Base-by-base conservation (phyloP, 2,888 invertebrate genomes). In the Hemaris fuciformis region DNA sequence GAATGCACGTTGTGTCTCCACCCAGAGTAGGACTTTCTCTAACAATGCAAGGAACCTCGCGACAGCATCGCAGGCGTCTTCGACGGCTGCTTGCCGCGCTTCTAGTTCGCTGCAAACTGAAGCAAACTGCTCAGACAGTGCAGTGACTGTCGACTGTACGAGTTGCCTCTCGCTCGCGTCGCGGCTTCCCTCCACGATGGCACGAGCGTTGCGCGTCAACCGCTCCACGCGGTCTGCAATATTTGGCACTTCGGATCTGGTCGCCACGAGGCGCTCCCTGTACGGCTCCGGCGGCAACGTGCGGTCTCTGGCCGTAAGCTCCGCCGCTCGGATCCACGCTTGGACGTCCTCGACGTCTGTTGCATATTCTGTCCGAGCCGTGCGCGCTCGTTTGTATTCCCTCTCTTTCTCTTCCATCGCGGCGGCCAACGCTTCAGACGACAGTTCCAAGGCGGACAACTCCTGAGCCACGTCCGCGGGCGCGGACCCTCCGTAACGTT, bases 41-140 rank as follows among this genome's bases (percentile, higher is more conserved):
- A 98, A 95, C 67, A 98, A 92, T 64, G 96, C 94, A 74, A 97
- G 94, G 94, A 98, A 98, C 64, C 97, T 93, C 69, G 97, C 95
- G 94, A 97, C 98, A 25, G 98, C 97, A 78, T 98, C 98, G 74
- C 98, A 93, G 64, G 96, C 96, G 79, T 98, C 97, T 60, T 96
- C 96, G 41, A 98, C 96, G 80, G 96, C 95, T 74, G 96, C 95
- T 79, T 96, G 96, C 83, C 96, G 95, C 75, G 97, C 96, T 65
- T 98, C 97, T 71, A 98, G 90, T 94, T 96, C 96, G 63, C 94
- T 94, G 75, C 94, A 95, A 0, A 98, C 94, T 72, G 97, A 96
- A 38, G 94, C 93, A 80, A 98, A 92, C 85, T 97, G 97, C 25
- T 97, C 97, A 22, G 95, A 94, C 65, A 98, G 89, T 65, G 95